phyloP scores from a whole-genome alignment of 2,797 vertebrate genomes.

The Huso huso region DNA sequence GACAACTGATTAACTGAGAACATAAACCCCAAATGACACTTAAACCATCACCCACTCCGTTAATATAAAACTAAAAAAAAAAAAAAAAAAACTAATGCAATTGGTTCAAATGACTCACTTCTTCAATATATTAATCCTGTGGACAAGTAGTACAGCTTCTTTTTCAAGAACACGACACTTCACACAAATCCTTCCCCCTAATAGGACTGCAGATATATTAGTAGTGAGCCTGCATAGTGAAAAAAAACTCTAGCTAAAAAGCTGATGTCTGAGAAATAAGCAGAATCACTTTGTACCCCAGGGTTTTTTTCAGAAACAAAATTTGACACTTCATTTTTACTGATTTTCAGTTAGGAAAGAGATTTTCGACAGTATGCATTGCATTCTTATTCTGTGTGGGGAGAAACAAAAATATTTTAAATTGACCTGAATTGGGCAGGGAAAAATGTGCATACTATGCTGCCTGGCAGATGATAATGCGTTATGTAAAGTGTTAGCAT shows the following conservation, averaged over 20 bases:
- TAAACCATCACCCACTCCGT: constrained; percentile 21
- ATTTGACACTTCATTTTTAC: background rate
- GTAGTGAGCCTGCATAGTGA: no score
- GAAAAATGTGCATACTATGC: no score
- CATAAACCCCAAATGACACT: no score
- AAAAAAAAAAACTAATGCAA: background rate
- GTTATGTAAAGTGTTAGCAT: background rate
- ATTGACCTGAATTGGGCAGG: background rate
- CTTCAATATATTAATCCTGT: no score
- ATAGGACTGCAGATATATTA: no score
- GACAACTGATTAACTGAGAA: background rate
- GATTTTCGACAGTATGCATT: background rate
- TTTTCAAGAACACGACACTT: no score
- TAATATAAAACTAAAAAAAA: constrained; percentile 9
- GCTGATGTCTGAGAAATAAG: background rate
- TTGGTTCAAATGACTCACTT: no score
- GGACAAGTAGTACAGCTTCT: no score
- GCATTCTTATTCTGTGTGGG: background rate
- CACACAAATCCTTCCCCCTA: no score
- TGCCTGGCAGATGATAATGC: background rate
- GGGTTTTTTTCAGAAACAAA: background rate
- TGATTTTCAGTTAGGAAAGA: background rate
- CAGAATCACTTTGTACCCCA: background rate
- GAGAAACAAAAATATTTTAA: background rate
- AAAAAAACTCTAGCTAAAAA: no score